Percentiles rank a stretch among this genome's conserved stretches.
Conservation (phyloP, 2,888 invertebrate species). For the Rhamnusium bicolor region DNA sequence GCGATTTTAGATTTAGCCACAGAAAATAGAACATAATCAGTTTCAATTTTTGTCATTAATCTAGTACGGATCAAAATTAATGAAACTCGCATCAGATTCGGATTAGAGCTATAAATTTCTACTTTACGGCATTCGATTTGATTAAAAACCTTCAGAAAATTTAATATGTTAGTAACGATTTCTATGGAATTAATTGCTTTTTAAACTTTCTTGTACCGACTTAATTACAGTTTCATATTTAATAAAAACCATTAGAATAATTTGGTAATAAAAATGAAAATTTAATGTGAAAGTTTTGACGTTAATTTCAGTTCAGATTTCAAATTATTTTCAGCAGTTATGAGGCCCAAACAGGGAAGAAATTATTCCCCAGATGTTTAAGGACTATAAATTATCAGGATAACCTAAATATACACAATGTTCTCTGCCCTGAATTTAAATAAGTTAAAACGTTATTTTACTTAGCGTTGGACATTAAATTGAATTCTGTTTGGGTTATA, state of each 20-base stretch:
- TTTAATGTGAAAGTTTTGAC: slow-evolving; percentile 7
- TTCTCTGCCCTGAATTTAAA: neutral
- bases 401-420: slow-evolving; percentile 14
- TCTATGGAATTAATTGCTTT: slow-evolving; percentile 3
- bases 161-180: slow-evolving; percentile 1
- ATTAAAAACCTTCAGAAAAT: slow-evolving; percentile 15
- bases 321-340: slow-evolving; percentile 10
- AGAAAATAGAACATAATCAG: slow-evolving; percentile 6
- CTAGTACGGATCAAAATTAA: slow-evolving; percentile 16
- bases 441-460: neutral
- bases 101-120: slow-evolving; percentile 24
- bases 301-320: slow-evolving; percentile 11
- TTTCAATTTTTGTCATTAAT: slow-evolving; percentile 24
- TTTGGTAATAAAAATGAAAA: slow-evolving; percentile 12
- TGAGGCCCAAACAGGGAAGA: slow-evolving; percentile 6
- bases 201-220: neutral
- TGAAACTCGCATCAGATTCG: slow-evolving; percentile 12
- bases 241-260: neutral
- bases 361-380: slow-evolving; percentile 16
- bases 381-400: slow-evolving; percentile 6
- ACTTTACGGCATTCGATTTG: slow-evolving; percentile 12
- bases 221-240: slow-evolving; percentile 5
- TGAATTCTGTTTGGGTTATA: neutral
- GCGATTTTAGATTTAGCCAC: neutral
- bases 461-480: neutral